These are phyloP conservation scores for Pheosia gnoma DNA, from an alignment of 2,888 invertebrate species.

Conservation along the genomic window DNA sequence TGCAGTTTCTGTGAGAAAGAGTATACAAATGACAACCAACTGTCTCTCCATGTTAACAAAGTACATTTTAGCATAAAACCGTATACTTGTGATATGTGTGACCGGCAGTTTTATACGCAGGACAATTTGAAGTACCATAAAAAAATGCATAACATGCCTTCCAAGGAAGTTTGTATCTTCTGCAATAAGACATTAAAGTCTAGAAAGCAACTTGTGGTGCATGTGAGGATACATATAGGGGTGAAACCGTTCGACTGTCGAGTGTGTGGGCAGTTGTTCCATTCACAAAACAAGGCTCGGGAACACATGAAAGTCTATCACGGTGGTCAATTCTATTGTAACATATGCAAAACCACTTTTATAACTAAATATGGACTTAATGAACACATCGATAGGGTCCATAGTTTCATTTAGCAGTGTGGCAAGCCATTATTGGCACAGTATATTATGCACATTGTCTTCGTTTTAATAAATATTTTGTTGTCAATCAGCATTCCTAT, in stretches of 20 bases:
- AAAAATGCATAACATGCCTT: conserved; percentile 56
- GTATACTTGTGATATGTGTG: conserved; percentile 75
- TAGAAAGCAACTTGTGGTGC: conserved; percentile 65
- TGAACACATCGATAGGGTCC: conserved; percentile 56
- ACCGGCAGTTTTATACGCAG: conserved; percentile 69
- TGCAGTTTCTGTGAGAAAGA: conserved; percentile 76
- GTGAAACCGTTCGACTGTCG: conserved; percentile 65
- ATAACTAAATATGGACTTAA: conserved; percentile 58
- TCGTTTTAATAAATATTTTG: too few relatives aligned
- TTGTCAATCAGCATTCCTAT: too few relatives aligned
- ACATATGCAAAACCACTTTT: conserved; percentile 62
- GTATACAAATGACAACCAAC: conserved; percentile 62
- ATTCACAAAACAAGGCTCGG: conserved; percentile 54
- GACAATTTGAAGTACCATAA: conserved; percentile 65
- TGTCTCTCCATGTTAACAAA: conserved; percentile 73
- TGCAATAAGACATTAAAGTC: conserved; percentile 64
- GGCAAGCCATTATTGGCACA: too few relatives aligned
- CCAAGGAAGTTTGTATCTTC: conserved; percentile 64
- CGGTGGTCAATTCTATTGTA: conserved; percentile 67
- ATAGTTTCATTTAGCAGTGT: conserved; percentile 55
- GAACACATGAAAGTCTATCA: conserved; percentile 63
- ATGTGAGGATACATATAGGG: conserved; percentile 72
- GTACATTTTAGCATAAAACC: conserved; percentile 76
- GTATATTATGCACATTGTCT: too few relatives aligned
- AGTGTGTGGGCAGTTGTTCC: conserved; percentile 61